A percentile compares a stretch with the other conserved stretches of the same genome.
Conservation (phyloP, 1,140 invertebrate species). For the Stratiolaelaps scimitus region DNA sequence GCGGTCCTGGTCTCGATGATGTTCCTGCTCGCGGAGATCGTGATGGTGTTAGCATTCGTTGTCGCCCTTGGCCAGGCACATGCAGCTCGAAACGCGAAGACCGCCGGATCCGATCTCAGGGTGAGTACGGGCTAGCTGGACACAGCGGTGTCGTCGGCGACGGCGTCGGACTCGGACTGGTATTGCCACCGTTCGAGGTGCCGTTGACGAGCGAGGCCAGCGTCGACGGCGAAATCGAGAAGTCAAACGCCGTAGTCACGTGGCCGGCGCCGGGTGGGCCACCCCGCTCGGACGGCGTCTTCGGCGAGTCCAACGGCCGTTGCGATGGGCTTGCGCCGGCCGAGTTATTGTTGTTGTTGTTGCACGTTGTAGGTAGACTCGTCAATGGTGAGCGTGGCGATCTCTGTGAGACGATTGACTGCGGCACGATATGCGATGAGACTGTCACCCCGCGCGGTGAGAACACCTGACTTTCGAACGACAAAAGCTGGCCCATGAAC, state of each 20-base stretch:
- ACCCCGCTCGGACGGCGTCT: slow-evolving; percentile 7
- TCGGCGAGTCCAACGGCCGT: neutral
- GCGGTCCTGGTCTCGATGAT: too few species aligned
- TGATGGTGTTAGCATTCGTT: too few species aligned
- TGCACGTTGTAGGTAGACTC: slow-evolving; percentile 13
- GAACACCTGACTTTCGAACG: slow-evolving; percentile 55
- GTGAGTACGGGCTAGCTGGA: slow-evolving; percentile 13
- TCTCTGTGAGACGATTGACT: neutral
- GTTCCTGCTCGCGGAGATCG: too few species aligned
- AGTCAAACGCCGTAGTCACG: slow-evolving; percentile 7
- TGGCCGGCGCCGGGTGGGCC: too few species aligned
- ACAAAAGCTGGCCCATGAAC: slow-evolving; percentile 70
- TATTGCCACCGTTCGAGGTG: neutral
- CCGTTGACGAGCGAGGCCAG: slow-evolving; percentile 17
- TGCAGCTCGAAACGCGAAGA: too few species aligned
- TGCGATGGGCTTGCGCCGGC: neutral
- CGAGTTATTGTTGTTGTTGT: slow-evolving; percentile 26
- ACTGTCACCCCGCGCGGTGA: neutral
- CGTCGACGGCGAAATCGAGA: slow-evolving; percentile 25
- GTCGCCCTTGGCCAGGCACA: too few species aligned
- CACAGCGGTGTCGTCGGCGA: slow-evolving; percentile 17
- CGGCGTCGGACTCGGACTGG: slow-evolving; percentile 14
- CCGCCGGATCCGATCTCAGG: neutral
- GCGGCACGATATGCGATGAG: too few species aligned
- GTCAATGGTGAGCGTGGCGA: slow-evolving; percentile 23